Conservation (phyloP, 2,113 vertebrate genomes). For the Tyrannus savana region DNA sequence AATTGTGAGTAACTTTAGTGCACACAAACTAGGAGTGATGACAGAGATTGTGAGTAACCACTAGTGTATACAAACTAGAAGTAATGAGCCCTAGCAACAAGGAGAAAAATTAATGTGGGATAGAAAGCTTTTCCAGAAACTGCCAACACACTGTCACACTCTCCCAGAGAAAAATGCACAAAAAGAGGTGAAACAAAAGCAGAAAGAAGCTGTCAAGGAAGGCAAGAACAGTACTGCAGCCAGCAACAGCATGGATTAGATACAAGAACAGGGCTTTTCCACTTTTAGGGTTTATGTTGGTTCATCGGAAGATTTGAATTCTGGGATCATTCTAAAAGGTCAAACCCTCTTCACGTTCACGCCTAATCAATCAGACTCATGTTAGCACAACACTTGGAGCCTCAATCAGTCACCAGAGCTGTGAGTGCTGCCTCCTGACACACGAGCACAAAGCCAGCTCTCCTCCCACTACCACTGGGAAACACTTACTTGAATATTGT, state of each 20-base stretch:
- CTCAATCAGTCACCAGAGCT: background rate
- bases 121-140: background rate
- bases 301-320: background rate
- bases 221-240: background rate
- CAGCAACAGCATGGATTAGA: background rate
- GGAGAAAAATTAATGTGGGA: background rate
- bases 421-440: background rate
- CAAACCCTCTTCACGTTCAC: background rate
- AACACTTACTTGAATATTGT: constrained; percentile 89
- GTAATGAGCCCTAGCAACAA: background rate
- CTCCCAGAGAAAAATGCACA: background rate
- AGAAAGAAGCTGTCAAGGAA: background rate
- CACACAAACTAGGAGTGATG: background rate
- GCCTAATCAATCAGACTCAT: background rate
- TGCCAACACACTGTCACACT: background rate
- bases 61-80: background rate
- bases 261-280: background rate
- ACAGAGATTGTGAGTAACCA: background rate
- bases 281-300: background rate
- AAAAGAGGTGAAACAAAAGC: background rate
- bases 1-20: background rate
- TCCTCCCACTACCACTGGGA: rapidly evolving
- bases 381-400: background rate
- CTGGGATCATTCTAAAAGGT: background rate
- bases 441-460: background rate